A percentile compares a stretch with the other conserved stretches of the same genome.
Conservation (phyloP, 2,888 invertebrate genomes). For the Brachynemurus nebulosus region DNA sequence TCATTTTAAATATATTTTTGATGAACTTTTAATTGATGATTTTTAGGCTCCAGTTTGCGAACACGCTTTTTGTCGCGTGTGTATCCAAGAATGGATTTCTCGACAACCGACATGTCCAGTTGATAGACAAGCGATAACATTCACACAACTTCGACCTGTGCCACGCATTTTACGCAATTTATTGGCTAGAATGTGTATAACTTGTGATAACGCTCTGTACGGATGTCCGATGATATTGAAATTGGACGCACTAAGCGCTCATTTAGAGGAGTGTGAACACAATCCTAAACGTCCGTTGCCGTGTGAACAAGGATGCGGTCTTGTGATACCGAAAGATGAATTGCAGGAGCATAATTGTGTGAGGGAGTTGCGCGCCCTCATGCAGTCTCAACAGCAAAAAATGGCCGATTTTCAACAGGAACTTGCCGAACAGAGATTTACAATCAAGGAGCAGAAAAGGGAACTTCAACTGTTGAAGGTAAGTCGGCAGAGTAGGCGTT, state of each 20-base stretch:
- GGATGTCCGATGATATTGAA: conserved; percentile 78
- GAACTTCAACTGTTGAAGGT: conserved; percentile 80
- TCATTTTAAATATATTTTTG: conserved; percentile 9
- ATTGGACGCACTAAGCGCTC: conserved; percentile 70
- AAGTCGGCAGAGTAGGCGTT: no score
- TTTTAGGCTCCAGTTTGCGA: conserved; percentile 84
- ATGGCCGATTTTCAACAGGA: conserved; percentile 77
- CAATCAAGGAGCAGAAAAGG: conserved; percentile 78
- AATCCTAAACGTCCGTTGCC: conserved; percentile 90
- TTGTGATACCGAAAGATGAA: conserved; percentile 91
- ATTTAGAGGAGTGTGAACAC: conserved; percentile 82
- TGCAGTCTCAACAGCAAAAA: conserved; percentile 77
- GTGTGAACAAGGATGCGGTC: conserved; percentile 87
- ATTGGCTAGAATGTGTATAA: conserved; percentile 73
- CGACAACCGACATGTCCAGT: conserved; percentile 90
- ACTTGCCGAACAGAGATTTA: conserved; percentile 70
- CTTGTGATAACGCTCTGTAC: conserved; percentile 80
- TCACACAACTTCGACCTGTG: conserved; percentile 80
- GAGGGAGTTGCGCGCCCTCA: conserved; percentile 67
- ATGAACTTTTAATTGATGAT: neutral
- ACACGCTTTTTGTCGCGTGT: conserved; percentile 88
- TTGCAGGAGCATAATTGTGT: conserved; percentile 90
- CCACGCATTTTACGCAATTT: conserved; percentile 88
- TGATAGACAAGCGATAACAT: conserved; percentile 79
- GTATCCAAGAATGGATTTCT: conserved; percentile 91